Evolutionary conservation across 2,888 invertebrate genomes (phyloP), one percentile per base, ranked within the genome.

Genomic region (Sarcophaga variegata): DNA sequence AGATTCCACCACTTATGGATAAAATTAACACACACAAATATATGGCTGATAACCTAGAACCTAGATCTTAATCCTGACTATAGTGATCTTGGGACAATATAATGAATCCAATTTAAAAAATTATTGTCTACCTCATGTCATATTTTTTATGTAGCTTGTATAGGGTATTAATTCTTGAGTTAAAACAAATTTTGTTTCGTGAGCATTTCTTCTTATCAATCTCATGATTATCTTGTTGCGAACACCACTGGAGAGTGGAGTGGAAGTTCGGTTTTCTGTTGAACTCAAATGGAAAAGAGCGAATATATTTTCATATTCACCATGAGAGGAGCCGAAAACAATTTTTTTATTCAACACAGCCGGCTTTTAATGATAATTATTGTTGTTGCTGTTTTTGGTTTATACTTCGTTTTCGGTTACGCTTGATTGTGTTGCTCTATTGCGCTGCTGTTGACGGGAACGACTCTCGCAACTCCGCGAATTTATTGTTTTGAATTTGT

Each of bases 391-490:
- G 74, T 22, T 12, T 0, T 49, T 22, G 22, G 1, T 49, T 49
- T 74, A 37, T 63, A 22, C 71, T 72, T 60, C 20, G 60, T 60
- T 78, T 77, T 77, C 76, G 70, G 70, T 76, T 69, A 83, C 80
- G 85, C 47, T 80, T 74, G 77, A 69, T 72, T 79, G 83, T 76
- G 82, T 79, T 80, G 49, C 14, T 49, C 14, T 14, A 14, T 49
- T 49, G 49, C 49, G 11, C 4, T 49, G 49, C 2, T 86, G 71
- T 27, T 66, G 27, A 72, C 25, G 83, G 81, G 81, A 70, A 77
- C 84, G 70, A 77, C 84, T 85, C 82, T 83, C 69, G 77, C 81
- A 86, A 88, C 87, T 89, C 89, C 85, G 89, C 89, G 69, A 88
- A 89, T 87, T 54, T 54, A 54, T 17, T 54, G 54, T 54, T 54